phyloP scores from a whole-genome alignment of 2,888 invertebrate genomes.

The Orchestes rusci region DNA sequence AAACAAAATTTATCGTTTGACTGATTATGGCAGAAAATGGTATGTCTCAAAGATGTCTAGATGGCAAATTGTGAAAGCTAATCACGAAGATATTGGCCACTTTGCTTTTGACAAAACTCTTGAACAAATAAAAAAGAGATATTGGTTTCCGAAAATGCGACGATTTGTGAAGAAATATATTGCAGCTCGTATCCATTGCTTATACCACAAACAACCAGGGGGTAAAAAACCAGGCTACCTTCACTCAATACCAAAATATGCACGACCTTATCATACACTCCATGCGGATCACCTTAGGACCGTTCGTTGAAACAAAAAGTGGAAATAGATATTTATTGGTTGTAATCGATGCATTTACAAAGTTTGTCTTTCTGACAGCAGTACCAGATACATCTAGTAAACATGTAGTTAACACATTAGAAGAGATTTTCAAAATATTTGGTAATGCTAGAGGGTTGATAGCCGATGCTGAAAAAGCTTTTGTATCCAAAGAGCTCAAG shows the following conservation, averaged over 20 bases:
- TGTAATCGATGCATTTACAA: slow-evolving; percentile 12
- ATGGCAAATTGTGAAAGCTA: slow-evolving; percentile 26
- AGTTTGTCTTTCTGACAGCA: slow-evolving; percentile 15
- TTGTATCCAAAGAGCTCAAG: slow-evolving; percentile 36
- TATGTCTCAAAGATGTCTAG: slow-evolving; percentile 26
- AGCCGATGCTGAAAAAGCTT: slow-evolving; percentile 37
- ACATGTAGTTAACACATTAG: neutral
- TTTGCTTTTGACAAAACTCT: slow-evolving; percentile 29
- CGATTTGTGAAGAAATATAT: slow-evolving; percentile 16
- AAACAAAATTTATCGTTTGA: slow-evolving; percentile 21
- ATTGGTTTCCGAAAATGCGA: slow-evolving; percentile 15
- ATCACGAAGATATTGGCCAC: slow-evolving; percentile 30
- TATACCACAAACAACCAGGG: slow-evolving; percentile 20
- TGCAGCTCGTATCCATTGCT: slow-evolving; percentile 14
- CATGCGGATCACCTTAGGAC: slow-evolving; percentile 29
- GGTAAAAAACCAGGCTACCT: slow-evolving; percentile 16
- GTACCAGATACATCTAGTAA: slow-evolving; percentile 10
- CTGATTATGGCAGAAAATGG: slow-evolving; percentile 6
- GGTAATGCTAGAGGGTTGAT: slow-evolving; percentile 35
- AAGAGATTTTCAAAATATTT: slow-evolving; percentile 24
- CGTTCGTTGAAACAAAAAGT: slow-evolving; percentile 20
- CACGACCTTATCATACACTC: slow-evolving; percentile 18
- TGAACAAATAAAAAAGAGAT: slow-evolving; percentile 11
- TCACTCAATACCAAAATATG: slow-evolving; percentile 20
- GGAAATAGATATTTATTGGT: slow-evolving; percentile 15